Evolutionary conservation across 1,140 invertebrate genomes (phyloP), one percentile per base, ranked within the genome.

Genomic region (Dinoponera quadriceps): DNA sequence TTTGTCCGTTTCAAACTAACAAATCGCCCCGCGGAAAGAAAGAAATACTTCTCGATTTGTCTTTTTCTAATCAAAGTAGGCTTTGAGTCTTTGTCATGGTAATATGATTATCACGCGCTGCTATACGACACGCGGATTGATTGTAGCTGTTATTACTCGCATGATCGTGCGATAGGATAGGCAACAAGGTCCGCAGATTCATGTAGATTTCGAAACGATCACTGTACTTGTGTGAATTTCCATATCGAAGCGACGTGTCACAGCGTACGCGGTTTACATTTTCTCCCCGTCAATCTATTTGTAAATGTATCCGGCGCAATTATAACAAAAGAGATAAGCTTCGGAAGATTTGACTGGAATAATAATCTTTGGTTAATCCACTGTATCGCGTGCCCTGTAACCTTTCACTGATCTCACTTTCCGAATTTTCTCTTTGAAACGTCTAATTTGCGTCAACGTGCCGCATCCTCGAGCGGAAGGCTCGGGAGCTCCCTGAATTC

Each of bases 1-100:
- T 92, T 92, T 89, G 89, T 90, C 86, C 87, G 84, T 85, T 88
- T 90, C 85, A 89, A 84, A 89, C 87, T 90, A 92, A 92, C 90
- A 90, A 88, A 93, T 93, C 91, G 84, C 88, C 73, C 57, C 54
- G 63, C 59, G 73, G 81, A 60, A 78, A 59, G 60, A 82, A 80
- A 86, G 77, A 86, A 89, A 66, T 48, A 51, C 22, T 44, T 71
- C 18, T 49, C 18, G 25, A 80, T 69, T 80, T 69, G 65, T 71
- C 11, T 9, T 20, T 59, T 27, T 20, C 14, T 80, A 48, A 69
- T 69, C 9, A 69, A n/a, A 0, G 27, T 22, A 80, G 38, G 5
- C 18, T 78, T 66, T 55, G 29, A 49, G 22, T 38, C 11, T 77
- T 44, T 38, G 1, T 33, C 13, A 38, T 9, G 20, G 0, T 38